Percentiles rank a stretch among this genome's conserved stretches.
Conservation (phyloP, 2,797 vertebrate genomes). For the Thaleichthys pacificus region DNA sequence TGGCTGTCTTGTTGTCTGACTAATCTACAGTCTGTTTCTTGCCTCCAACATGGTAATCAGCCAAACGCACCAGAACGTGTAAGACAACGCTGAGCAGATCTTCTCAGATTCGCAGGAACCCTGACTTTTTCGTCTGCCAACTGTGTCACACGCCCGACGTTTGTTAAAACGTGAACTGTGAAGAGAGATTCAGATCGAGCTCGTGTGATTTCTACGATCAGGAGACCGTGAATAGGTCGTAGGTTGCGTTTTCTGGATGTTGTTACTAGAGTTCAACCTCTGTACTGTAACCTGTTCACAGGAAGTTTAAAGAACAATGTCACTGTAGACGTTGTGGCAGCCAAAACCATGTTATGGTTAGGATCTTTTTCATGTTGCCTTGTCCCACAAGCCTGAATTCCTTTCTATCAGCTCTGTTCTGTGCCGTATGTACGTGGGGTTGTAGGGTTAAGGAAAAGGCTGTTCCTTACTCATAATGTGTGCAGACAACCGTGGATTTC, state of each 20-base stretch:
- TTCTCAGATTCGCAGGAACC: neutral
- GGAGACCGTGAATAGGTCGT: no score
- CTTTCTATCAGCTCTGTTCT: no score
- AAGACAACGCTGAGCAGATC: neutral
- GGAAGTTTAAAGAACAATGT: neutral
- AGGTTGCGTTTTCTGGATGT: no score
- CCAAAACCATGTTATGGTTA: neutral
- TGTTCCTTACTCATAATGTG: neutral
- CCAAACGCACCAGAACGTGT: neutral
- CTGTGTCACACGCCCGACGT: no score
- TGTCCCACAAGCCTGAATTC: no score
- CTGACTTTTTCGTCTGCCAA: neutral
- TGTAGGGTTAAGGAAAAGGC: no score
- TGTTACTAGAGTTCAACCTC: no score
- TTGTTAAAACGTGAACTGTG: neutral
- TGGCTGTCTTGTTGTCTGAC: neutral
- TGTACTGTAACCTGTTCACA: no score
- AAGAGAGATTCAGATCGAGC: neutral
- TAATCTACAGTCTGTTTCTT: neutral
- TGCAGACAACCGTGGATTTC: neutral
- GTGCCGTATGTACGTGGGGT: no score
- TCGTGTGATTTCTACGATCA: neutral
- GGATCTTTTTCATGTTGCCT: neutral
- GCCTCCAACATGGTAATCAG: neutral
- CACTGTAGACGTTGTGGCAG: neutral